These are phyloP conservation scores for Forpus xanthops DNA, from an alignment of 2,797 vertebrate species.

Conservation along the genomic window DNA sequence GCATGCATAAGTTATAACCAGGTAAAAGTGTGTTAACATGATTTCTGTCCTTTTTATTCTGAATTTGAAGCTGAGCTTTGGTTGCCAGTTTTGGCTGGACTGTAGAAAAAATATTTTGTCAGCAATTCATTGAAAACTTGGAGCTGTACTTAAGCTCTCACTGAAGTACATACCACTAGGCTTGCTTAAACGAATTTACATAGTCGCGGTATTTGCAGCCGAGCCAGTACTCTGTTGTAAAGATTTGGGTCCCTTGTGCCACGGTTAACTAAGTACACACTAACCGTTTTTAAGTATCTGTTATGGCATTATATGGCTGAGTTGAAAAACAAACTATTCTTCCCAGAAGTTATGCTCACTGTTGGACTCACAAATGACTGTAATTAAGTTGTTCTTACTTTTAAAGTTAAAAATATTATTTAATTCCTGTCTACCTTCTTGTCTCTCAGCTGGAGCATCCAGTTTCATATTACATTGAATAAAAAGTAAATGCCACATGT, in stretches of 20 bases:
- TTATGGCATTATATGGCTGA: neutral
- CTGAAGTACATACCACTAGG: neutral
- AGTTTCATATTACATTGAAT: fast-evolving
- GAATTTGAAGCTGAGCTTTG: neutral
- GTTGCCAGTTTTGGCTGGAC: neutral
- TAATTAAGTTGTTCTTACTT: neutral
- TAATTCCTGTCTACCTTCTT: neutral
- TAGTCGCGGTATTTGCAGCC: neutral
- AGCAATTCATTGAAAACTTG: slow-evolving; percentile 3
- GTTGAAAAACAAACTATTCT: neutral
- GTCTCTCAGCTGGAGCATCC: neutral
- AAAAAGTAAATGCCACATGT: neutral
- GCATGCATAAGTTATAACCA: neutral
- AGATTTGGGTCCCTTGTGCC: neutral
- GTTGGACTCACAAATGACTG: neutral
- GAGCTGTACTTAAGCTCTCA: neutral
- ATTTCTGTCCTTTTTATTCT: neutral
- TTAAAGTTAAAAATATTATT: neutral
- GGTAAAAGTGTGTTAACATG: neutral
- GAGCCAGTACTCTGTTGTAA: neutral
- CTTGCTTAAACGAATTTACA: neutral
- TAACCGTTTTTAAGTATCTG: neutral
- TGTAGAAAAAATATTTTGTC: slow-evolving; percentile 16
- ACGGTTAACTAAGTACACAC: neutral
- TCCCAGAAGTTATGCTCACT: neutral